A percentile compares a stretch with the other conserved stretches of the same genome.
These are phyloP conservation scores for Pygoscelis antarcticus DNA, from an alignment of 2,113 vertebrate genomes.

Conservation along the genomic window DNA sequence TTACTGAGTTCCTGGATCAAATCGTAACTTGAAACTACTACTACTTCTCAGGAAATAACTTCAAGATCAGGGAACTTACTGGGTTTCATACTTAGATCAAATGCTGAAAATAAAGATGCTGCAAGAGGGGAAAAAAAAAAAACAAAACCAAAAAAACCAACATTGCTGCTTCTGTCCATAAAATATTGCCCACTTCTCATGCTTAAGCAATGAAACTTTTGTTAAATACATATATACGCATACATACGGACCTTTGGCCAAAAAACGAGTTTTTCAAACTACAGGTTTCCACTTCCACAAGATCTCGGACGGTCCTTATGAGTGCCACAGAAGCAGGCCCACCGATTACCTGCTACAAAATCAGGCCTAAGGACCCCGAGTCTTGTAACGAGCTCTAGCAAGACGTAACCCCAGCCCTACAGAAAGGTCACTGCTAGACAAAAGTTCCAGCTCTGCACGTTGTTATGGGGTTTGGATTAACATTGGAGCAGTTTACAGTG, in stretches of 20 bases:
- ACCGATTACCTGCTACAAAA: not conserved
- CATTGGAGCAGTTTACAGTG: not conserved
- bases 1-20: not conserved
- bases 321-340: not conserved
- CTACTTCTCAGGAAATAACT: not conserved
- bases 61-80: not conserved
- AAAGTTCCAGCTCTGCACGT: not conserved
- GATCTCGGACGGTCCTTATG: not conserved
- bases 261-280: not conserved
- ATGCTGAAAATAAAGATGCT: not conserved
- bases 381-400: not conserved
- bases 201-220: not conserved
- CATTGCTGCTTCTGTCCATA: not conserved
- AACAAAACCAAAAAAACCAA: not conserved
- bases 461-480: not conserved
- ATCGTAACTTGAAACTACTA: not conserved
- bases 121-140: not conserved
- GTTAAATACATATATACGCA: not conserved
- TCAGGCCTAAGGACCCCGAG: not conserved
- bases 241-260: not conserved
- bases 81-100: not conserved
- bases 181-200: not conserved
- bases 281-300: not conserved
- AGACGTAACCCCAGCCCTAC: not conserved
- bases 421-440: not conserved